Percentiles rank a stretch among this genome's conserved stretches.
phyloP scores from a whole-genome alignment of 2,888 invertebrate genomes.

The Hetaerina titia region DNA sequence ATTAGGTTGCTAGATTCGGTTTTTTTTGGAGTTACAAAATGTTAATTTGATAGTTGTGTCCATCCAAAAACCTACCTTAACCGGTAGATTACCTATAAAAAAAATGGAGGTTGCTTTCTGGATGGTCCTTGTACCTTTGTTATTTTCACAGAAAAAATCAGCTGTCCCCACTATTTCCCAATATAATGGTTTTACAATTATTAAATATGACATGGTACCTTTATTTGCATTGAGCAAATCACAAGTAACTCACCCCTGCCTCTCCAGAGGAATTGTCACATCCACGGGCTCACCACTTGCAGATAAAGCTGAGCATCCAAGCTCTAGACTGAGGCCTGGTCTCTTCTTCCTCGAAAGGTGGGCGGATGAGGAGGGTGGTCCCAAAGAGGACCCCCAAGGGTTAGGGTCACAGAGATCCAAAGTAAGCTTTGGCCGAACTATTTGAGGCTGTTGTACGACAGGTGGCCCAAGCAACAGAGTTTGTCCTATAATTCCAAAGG shows the following conservation, averaged over 20 bases:
- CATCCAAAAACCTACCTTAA: no score
- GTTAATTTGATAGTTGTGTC: no score
- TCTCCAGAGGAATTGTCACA: constrained; percentile 88
- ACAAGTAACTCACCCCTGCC: constrained; percentile 88
- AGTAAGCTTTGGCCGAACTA: constrained; percentile 40
- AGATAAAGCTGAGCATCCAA: constrained; percentile 79
- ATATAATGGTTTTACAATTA: no score
- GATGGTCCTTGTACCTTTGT: no score
- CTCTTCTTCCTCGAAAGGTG: constrained; percentile 54
- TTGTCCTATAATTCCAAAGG: not conserved
- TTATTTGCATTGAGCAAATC: not conserved
- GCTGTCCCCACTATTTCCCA: no score
- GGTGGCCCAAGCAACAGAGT: constrained; percentile 39
- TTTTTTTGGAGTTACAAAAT: no score
- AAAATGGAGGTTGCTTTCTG: no score
- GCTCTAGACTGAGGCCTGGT: constrained; percentile 77
- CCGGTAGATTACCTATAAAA: no score
- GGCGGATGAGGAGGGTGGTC: constrained; percentile 31
- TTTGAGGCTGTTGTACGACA: constrained; percentile 44
- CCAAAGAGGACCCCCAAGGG: constrained; percentile 1
- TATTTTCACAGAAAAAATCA: no score
- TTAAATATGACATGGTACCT: no score
- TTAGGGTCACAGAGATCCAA: constrained; percentile 48
- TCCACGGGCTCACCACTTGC: constrained; percentile 87
- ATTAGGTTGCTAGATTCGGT: no score